Percentiles rank a stretch among this genome's conserved stretches.
Evolutionary conservation across 2,797 vertebrate species (phyloP).

Genomic region (Mormyrops attenuatus): DNA sequence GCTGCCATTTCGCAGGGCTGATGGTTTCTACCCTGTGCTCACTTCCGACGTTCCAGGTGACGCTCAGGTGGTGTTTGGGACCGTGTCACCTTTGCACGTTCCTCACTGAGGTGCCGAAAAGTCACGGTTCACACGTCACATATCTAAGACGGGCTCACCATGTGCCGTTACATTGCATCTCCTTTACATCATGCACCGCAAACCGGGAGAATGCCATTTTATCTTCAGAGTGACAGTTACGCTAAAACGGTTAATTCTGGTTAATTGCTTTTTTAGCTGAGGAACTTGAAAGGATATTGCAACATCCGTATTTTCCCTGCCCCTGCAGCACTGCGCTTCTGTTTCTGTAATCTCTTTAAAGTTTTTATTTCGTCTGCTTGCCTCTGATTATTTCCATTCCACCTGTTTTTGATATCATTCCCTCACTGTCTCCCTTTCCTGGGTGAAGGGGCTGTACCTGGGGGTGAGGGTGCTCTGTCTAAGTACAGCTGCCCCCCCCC

Average conservation of each 20-base stretch:
- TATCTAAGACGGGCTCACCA: neutral
- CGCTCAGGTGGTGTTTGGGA: neutral
- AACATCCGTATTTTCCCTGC: neutral
- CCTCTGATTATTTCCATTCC: constrained; percentile 11
- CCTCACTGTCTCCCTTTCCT: neutral
- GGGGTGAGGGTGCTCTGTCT: neutral
- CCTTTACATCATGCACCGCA: neutral
- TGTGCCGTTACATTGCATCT: neutral
- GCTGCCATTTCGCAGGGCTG: neutral
- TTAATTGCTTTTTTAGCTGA: constrained; percentile 16
- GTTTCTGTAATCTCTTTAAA: neutral
- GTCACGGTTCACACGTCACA: neutral
- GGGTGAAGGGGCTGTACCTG: neutral
- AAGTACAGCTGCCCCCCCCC: neutral
- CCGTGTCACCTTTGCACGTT: neutral
- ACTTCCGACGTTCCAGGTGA: constrained; percentile 21
- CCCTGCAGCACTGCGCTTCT: neutral
- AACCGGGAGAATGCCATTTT: constrained; percentile 5
- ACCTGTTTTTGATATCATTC: neutral
- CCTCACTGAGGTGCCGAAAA: neutral
- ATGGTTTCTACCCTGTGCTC: neutral
- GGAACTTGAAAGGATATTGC: constrained; percentile 19
- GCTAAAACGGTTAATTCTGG: neutral
- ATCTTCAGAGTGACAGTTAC: constrained; percentile 5
- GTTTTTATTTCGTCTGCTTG: constrained; percentile 15